A percentile compares a stretch with the other conserved stretches of the same genome.
These are phyloP conservation scores for Heterodera schachtii DNA, from an alignment of 1,140 invertebrate genomes.

Conservation along the genomic window DNA sequence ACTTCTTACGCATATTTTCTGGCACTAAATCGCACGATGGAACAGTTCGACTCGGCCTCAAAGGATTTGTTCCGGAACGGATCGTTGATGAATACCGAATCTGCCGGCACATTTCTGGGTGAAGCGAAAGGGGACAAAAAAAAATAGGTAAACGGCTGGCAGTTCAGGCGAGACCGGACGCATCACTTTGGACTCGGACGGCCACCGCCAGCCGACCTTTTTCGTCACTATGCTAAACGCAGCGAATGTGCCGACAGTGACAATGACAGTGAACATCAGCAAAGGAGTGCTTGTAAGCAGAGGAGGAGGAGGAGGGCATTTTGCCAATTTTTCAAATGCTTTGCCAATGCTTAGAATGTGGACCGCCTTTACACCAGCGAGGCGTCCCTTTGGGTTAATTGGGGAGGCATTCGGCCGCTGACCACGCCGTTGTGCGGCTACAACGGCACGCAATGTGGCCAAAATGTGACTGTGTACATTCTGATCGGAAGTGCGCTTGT, in stretches of 20 bases:
- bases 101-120: slow-evolving; percentile 28
- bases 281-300: slow-evolving; percentile 36
- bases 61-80: slow-evolving; percentile 30
- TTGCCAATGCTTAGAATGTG: slow-evolving; percentile 21
- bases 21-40: slow-evolving; percentile 36
- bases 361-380: slow-evolving; percentile 34
- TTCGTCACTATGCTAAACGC: slow-evolving; percentile 30
- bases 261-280: slow-evolving; percentile 30
- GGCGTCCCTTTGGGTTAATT: slow-evolving; percentile 38
- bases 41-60: neutral
- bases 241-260: slow-evolving; percentile 22
- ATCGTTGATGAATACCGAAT: slow-evolving; percentile 18
- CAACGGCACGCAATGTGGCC: slow-evolving; percentile 41
- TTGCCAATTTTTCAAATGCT: neutral
- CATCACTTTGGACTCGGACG: slow-evolving; percentile 40
- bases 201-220: slow-evolving; percentile 44
- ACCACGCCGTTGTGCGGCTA: slow-evolving; percentile 45
- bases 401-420: slow-evolving; percentile 36
- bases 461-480: slow-evolving; percentile 34
- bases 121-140: neutral
- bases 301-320: neutral
- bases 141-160: too few relatives aligned
- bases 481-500: slow-evolving; percentile 34
- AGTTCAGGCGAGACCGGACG: slow-evolving; percentile 42
- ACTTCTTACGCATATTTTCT: slow-evolving; percentile 35